Conservation (phyloP, 2,113 vertebrate species). For the Ardeotis arabs region DNA sequence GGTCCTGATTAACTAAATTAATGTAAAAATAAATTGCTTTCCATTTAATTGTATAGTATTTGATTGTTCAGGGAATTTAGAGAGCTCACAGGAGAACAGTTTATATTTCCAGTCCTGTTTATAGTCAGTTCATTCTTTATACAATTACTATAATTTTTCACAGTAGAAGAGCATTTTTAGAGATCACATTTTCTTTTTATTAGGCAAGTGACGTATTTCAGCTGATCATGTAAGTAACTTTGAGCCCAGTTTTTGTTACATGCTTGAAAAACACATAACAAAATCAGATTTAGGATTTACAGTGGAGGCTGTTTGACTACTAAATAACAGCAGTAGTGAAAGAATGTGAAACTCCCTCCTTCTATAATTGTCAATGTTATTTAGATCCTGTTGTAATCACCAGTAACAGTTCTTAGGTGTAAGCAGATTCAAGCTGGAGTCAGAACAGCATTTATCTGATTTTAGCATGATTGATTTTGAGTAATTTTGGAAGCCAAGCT, state of each 20-base stretch:
- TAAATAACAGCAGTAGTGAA: neutral
- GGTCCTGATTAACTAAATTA: neutral
- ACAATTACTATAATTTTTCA: neutral
- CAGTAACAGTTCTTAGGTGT: neutral
- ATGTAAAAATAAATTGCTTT: neutral
- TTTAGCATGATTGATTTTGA: neutral
- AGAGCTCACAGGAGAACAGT: neutral
- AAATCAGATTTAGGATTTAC: neutral
- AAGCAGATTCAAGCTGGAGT: slow-evolving; percentile 13
- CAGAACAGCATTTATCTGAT: neutral
- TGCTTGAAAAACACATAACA: neutral
- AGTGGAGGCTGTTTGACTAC: neutral
- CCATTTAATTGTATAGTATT: neutral
- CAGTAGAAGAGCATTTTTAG: neutral
- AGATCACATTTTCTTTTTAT: neutral
- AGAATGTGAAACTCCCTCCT: neutral
- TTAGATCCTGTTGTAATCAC: neutral
- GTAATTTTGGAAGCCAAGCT: slow-evolving; percentile 5
- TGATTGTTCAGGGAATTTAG: neutral
- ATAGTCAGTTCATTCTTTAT: neutral
- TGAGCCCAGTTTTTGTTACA: neutral
- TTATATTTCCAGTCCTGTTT: neutral
- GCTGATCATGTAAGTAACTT: neutral
- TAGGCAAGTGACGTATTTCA: neutral
- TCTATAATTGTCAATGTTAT: neutral